Percentiles rank a stretch among this genome's conserved stretches.
Evolutionary conservation across 2,797 vertebrate genomes (phyloP).

Genomic region (Gymnothorax javanicus): DNA sequence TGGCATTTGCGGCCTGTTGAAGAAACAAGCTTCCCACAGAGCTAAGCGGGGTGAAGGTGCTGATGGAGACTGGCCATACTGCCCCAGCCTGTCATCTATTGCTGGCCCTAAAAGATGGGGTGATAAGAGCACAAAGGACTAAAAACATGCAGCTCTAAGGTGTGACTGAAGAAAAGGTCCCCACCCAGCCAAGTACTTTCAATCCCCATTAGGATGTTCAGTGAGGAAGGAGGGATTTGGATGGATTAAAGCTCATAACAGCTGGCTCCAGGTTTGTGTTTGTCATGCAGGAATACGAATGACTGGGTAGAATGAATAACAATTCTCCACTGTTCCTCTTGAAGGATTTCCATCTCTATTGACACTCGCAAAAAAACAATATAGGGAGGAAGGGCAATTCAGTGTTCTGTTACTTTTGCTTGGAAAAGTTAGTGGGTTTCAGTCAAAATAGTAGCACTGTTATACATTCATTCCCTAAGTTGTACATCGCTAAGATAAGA

Average conservation of each 20-base stretch:
- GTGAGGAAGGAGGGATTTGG: constrained; percentile 71
- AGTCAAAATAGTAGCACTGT: not conserved
- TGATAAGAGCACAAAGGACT: constrained; percentile 71
- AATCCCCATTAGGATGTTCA: constrained; percentile 78
- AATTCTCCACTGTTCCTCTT: constrained; percentile 11
- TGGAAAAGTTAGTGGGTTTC: not conserved
- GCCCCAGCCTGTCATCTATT: constrained; percentile 74
- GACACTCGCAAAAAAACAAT: constrained; percentile 28
- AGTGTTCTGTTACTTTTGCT: constrained; percentile 9
- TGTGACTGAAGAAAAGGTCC: constrained; percentile 69
- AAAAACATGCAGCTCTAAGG: constrained; percentile 71
- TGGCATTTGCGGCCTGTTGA: constrained; percentile 65
- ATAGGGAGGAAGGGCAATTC: not conserved
- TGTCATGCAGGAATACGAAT: constrained; percentile 71
- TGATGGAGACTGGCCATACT: constrained; percentile 63
- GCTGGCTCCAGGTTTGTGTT: constrained; percentile 76
- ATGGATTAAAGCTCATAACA: constrained; percentile 77
- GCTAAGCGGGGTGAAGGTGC: constrained; percentile 63
- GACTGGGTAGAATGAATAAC: constrained; percentile 32
- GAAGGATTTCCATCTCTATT: constrained; percentile 24
- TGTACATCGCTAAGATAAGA: not conserved
- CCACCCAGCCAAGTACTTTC: constrained; percentile 72
- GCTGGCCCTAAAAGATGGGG: constrained; percentile 71
- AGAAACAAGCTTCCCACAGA: constrained; percentile 69
- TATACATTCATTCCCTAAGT: not conserved